phyloP scores from a whole-genome alignment of 2,888 invertebrate species.

The Conchocele bisecta region DNA sequence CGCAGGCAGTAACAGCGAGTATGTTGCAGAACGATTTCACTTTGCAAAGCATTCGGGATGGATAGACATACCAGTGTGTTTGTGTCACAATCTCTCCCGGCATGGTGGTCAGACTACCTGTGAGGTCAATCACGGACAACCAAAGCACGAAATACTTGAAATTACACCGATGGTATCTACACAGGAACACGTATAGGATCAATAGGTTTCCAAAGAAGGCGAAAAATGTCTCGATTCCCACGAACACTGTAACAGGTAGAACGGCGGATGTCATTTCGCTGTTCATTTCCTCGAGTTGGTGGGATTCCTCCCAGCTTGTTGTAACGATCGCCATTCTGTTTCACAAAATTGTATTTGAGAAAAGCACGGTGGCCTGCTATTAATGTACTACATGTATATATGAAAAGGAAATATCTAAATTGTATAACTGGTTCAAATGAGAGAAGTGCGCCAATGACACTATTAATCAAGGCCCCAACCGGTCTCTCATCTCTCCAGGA shows the following conservation, averaged over 20 bases:
- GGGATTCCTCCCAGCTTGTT: no score
- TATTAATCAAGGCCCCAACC: no score
- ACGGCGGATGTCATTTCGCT: slow-evolving; percentile 11
- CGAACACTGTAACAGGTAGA: slow-evolving; percentile 21
- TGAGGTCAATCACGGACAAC: slow-evolving; percentile 14
- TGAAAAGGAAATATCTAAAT: no score
- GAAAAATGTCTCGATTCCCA: slow-evolving; percentile 24
- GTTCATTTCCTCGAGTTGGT: slow-evolving; percentile 16
- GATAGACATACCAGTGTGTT: slow-evolving; percentile 30
- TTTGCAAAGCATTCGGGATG: slow-evolving; percentile 10
- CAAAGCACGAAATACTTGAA: slow-evolving; percentile 35
- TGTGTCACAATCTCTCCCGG: slow-evolving; percentile 40
- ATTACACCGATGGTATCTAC: slow-evolving; percentile 23
- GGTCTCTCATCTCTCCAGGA: no score
- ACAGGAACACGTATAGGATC: slow-evolving; percentile 16
- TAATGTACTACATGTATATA: no score
- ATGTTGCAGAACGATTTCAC: slow-evolving; percentile 26
- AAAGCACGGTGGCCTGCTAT: no score
- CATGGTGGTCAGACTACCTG: slow-evolving; percentile 31
- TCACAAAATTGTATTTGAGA: no score
- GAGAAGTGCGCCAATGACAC: no score
- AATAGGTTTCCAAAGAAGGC: slow-evolving; percentile 23
- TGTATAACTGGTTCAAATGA: no score
- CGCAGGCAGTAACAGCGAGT: slow-evolving; percentile 28
- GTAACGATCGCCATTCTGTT: no score